These are phyloP conservation scores for Mercenaria mercenaria DNA, from an alignment of 1,140 invertebrate species.

Conservation along the genomic window DNA sequence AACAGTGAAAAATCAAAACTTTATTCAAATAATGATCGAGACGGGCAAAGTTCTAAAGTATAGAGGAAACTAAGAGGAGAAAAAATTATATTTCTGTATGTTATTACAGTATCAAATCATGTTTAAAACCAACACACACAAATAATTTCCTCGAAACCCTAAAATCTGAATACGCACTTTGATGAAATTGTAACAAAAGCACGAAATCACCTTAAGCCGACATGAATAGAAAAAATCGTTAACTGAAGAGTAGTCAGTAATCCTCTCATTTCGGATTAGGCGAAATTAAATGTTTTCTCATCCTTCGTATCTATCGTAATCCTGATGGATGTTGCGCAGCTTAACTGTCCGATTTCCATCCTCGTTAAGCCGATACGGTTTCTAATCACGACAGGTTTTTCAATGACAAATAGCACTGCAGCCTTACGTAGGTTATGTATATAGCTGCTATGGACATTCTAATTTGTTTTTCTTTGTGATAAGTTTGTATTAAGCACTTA, in stretches of 20 bases:
- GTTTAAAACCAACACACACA: too few relatives aligned
- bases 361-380: slow-evolving; percentile 34
- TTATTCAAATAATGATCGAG: too few relatives aligned
- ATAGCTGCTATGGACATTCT: neutral
- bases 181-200: neutral
- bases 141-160: too few relatives aligned
- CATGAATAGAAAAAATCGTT: slow-evolving; percentile 2
- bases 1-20: too few relatives aligned
- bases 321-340: slow-evolving; percentile 52
- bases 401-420: neutral
- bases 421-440: neutral
- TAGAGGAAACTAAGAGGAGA: too few relatives aligned
- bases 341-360: slow-evolving; percentile 22
- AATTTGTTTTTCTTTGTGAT: too few relatives aligned
- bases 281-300: slow-evolving; percentile 60
- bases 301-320: slow-evolving; percentile 7
- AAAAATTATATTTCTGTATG: too few relatives aligned
- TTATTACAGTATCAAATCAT: too few relatives aligned
- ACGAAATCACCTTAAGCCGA: neutral
- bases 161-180: too few relatives aligned
- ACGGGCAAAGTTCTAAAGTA: too few relatives aligned
- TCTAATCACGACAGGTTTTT: slow-evolving; percentile 14
- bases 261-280: slow-evolving; percentile 48
- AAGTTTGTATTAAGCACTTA: too few relatives aligned
- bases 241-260: neutral